These are phyloP conservation scores for Drosophila persimilis DNA, from an alignment of 1,140 invertebrate genomes.

Conservation along the genomic window DNA sequence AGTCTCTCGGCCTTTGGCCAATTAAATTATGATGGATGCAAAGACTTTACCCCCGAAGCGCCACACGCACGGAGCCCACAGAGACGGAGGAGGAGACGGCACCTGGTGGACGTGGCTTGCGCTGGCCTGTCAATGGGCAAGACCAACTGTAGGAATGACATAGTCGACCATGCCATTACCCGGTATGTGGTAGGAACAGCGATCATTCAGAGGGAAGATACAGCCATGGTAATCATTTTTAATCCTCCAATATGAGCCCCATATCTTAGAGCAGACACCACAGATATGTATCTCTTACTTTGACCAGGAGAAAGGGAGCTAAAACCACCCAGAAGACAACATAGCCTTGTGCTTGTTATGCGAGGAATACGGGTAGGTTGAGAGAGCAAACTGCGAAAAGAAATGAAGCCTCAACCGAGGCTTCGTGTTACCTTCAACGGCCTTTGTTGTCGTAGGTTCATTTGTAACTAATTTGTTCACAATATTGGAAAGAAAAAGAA, in stretches of 20 bases:
- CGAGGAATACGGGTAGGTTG: too few species aligned
- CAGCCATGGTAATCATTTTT: too few species aligned
- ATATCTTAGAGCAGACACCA: not conserved
- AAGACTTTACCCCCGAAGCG: slow-evolving; percentile 37
- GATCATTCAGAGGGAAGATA: too few species aligned
- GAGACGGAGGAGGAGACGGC: not conserved
- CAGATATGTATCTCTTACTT: too few species aligned
- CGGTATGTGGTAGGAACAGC: too few species aligned
- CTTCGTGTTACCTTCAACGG: slow-evolving; percentile 63
- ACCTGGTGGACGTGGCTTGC: slow-evolving; percentile 30
- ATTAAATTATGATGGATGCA: slow-evolving; percentile 47
- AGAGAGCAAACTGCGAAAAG: not conserved
- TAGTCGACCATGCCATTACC: too few species aligned
- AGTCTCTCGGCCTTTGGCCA: slow-evolving; percentile 32
- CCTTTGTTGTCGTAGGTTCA: slow-evolving; percentile 76
- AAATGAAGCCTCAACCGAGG: slow-evolving; percentile 25
- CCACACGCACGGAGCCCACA: slow-evolving; percentile 42
- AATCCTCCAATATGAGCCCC: too few species aligned
- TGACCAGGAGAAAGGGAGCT: not conserved
- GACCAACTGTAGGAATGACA: not conserved
- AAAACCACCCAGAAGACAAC: not conserved
- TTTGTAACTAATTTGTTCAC: slow-evolving; percentile 80
- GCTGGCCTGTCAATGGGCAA: slow-evolving; percentile 45
- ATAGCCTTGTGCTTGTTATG: too few species aligned
- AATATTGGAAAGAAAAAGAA: slow-evolving; percentile 70